phyloP scores from a whole-genome alignment of 2,797 vertebrate genomes.

The Phoebastria nigripes region DNA sequence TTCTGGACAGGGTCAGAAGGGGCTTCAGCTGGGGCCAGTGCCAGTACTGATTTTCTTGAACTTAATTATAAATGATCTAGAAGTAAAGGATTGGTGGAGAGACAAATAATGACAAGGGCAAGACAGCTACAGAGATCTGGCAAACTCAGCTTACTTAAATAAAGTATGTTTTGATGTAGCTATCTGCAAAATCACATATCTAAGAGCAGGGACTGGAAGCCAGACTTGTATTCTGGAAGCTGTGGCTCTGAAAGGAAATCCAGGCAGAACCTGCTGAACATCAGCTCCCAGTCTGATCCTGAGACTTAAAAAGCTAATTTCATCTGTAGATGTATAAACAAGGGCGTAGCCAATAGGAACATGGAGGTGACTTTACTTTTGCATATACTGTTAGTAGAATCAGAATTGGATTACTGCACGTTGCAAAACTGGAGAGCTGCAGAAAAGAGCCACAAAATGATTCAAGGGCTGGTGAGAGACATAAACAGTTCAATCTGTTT shows the following conservation, averaged over 20 bases:
- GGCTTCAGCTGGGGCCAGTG: background rate
- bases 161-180: background rate
- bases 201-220: background rate
- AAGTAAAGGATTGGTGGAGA: background rate
- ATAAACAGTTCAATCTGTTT: conserved; percentile 44
- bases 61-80: background rate
- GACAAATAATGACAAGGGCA: background rate
- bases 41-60: background rate
- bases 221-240: background rate
- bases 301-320: background rate
- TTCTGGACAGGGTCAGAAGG: background rate
- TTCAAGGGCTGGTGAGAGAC: background rate
- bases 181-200: background rate
- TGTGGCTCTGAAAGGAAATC: background rate
- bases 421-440: background rate
- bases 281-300: background rate
- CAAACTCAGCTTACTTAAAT: background rate
- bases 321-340: background rate
- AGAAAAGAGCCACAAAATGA: conserved; percentile 20
- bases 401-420: background rate
- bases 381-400: background rate
- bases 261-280: background rate
- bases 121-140: background rate
- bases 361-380: background rate
- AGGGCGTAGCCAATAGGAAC: background rate